phyloP scores from a whole-genome alignment of 2,888 invertebrate species.

The Tetragonula carbonaria region DNA sequence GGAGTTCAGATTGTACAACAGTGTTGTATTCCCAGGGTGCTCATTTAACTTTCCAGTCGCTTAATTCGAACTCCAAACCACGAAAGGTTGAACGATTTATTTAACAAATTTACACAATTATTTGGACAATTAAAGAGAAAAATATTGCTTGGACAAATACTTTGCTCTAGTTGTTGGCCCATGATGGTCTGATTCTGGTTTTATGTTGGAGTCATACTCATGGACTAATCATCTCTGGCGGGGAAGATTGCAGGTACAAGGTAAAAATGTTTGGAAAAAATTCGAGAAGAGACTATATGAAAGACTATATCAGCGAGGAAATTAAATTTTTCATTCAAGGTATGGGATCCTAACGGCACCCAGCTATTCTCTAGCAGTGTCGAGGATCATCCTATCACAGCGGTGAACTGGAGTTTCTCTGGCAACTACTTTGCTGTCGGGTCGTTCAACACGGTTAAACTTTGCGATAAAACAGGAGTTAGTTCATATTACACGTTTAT shows the following conservation, averaged over 20 bases:
- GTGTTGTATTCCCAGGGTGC: slow-evolving; percentile 90
- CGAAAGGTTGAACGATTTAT: slow-evolving; percentile 85
- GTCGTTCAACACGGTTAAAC: slow-evolving; percentile 94
- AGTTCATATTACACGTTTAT: slow-evolving; percentile 36
- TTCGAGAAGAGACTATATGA: background rate
- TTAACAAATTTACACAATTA: background rate
- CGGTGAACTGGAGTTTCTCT: slow-evolving; percentile 95
- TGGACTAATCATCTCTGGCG: slow-evolving; percentile 96
- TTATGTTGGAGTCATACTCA: slow-evolving; percentile 98
- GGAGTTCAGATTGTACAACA: slow-evolving; percentile 90
- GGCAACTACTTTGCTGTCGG: slow-evolving; percentile 97
- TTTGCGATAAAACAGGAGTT: slow-evolving; percentile 97
- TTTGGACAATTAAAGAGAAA: background rate
- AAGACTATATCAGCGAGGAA: background rate
- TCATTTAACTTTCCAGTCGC: slow-evolving; percentile 88
- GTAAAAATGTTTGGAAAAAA: slow-evolving; percentile 80
- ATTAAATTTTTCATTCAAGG: slow-evolving; percentile 82
- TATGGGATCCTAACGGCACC: slow-evolving; percentile 97
- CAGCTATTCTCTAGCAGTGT: slow-evolving; percentile 93
- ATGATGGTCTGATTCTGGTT: slow-evolving; percentile 96
- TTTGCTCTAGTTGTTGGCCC: slow-evolving; percentile 94
- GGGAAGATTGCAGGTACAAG: slow-evolving; percentile 96
- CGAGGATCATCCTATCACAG: slow-evolving; percentile 96
- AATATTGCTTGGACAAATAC: slow-evolving; percentile 1
- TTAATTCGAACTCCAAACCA: slow-evolving; percentile 90